Conservation (phyloP, 2,888 invertebrate species). For the Epirrhoe tristata region DNA sequence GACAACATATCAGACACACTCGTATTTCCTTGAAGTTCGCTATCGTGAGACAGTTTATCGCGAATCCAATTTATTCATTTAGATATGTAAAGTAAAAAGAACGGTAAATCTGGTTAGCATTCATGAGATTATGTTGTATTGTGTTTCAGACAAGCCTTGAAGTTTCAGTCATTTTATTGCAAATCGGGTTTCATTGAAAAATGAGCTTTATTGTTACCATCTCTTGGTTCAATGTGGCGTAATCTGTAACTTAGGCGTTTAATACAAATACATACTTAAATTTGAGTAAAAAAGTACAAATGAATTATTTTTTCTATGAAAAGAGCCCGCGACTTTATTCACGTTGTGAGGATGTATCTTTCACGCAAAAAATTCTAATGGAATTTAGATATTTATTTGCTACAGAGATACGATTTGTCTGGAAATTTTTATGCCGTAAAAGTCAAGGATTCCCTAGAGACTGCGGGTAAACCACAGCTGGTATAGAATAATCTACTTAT, state of each 20-base stretch:
- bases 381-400: too few relatives aligned
- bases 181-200: not conserved
- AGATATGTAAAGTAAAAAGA: not conserved
- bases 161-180: not conserved
- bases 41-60: not conserved
- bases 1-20: not conserved
- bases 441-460: too few relatives aligned
- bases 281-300: too few relatives aligned
- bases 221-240: not conserved
- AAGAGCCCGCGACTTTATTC: too few relatives aligned
- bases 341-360: too few relatives aligned
- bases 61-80: constrained; percentile 1
- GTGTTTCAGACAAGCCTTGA: not conserved
- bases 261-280: too few relatives aligned
- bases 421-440: too few relatives aligned
- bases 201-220: not conserved
- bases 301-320: too few relatives aligned
- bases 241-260: not conserved
- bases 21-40: not conserved
- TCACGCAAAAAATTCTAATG: too few relatives aligned
- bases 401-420: too few relatives aligned
- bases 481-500: too few relatives aligned
- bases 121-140: constrained; percentile 2
- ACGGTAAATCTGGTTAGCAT: not conserved
- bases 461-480: too few relatives aligned